These are phyloP conservation scores for Calephelis virginiensis DNA, from an alignment of 1,140 invertebrate species.

Conservation along the genomic window DNA sequence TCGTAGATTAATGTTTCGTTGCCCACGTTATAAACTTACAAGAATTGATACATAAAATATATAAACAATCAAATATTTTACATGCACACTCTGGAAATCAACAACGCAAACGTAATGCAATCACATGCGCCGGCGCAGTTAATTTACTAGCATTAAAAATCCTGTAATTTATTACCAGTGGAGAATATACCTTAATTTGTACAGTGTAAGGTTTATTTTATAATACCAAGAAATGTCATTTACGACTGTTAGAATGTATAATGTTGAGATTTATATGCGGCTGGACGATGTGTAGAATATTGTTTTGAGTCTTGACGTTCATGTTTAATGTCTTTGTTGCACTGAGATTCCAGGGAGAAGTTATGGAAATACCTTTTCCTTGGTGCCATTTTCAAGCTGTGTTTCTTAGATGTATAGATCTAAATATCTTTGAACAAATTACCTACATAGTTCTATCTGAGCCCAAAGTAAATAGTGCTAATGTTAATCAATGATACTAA, in stretches of 20 bases:
- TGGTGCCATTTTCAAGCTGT: conserved; percentile 28
- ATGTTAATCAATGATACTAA: no score
- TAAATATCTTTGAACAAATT: no score
- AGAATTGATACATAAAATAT: conserved; percentile 20
- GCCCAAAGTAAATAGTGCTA: no score
- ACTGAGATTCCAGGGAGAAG: conserved; percentile 48
- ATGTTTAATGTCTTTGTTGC: conserved; percentile 73
- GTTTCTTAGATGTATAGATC: conserved; percentile 20
- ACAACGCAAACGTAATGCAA: conserved; percentile 49
- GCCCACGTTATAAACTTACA: background rate
- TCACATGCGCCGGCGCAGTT: conserved; percentile 56
- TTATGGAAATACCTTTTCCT: conserved; percentile 45
- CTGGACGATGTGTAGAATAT: conserved; percentile 65
- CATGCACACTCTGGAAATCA: conserved; percentile 38
- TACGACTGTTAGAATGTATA: conserved; percentile 32
- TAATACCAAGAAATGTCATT: conserved; percentile 7
- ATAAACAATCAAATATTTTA: conserved; percentile 42
- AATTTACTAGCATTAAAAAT: conserved; percentile 56
- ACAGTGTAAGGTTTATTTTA: conserved; percentile 32
- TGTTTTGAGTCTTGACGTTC: conserved; percentile 65
- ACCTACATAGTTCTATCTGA: no score
- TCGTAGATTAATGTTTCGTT: background rate
- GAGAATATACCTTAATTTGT: background rate
- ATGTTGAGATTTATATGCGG: conserved; percentile 59
- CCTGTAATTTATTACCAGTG: conserved; percentile 22